Conservation (phyloP, 2,113 vertebrate species). For the Lontra canadensis region DNA sequence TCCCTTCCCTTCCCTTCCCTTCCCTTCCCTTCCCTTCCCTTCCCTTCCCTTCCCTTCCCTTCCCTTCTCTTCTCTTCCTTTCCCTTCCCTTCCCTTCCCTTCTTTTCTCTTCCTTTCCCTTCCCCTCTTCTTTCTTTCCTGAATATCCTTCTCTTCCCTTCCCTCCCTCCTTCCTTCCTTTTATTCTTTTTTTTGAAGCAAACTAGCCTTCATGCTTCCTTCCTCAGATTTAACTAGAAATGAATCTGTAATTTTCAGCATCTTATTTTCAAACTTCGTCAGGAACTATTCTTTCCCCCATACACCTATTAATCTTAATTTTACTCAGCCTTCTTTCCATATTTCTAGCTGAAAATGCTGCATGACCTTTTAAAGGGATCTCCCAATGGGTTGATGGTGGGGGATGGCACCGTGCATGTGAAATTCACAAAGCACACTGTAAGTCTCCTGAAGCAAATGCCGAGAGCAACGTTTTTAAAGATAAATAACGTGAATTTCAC, state of each 20-base stretch:
- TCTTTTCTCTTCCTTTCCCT: not conserved
- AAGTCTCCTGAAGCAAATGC: not conserved
- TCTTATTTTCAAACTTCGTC: not conserved
- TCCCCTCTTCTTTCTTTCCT: not conserved
- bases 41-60: not conserved
- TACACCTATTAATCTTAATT: not conserved
- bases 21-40: rapidly evolving
- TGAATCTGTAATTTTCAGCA: not conserved
- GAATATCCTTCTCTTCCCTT: not conserved
- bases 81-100: too few species aligned
- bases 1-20: too few species aligned
- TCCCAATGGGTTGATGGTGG: not conserved
- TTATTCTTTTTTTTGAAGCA: not conserved
- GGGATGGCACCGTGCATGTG: not conserved
- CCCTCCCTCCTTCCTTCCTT: rapidly evolving
- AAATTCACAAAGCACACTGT: not conserved
- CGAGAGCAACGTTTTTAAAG: not conserved
- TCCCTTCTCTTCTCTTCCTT: not conserved
- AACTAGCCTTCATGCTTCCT: not conserved
- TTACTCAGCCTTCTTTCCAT: not conserved
- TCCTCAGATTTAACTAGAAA: not conserved
- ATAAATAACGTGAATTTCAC: not conserved
- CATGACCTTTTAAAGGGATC: not conserved
- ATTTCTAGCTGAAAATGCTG: not conserved
- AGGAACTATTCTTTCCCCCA: not conserved